Evolutionary conservation across 92 coral and sea anemone genomes (phyloP).

Genomic region (Zoanthus sansibaricus): DNA sequence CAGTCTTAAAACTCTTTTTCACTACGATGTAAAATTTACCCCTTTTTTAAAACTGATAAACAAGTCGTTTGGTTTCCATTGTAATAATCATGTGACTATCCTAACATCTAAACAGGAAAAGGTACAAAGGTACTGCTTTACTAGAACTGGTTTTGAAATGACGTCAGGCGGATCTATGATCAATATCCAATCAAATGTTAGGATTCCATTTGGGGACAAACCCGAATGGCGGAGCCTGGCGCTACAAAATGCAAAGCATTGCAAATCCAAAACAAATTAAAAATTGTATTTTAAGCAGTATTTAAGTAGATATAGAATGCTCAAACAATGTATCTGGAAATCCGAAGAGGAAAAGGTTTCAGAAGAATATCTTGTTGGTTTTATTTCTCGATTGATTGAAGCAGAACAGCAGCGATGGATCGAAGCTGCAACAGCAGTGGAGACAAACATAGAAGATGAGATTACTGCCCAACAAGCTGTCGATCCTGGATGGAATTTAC

Average conservation of each 20-base stretch:
- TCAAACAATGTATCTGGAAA: conserved; percentile 34
- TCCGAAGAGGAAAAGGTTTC: conserved; percentile 30
- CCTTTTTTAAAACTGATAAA: too few relatives aligned
- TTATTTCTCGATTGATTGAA: conserved; percentile 19
- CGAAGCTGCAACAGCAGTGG: conserved; percentile 9
- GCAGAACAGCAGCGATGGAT: conserved; percentile 40
- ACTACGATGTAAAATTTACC: too few relatives aligned
- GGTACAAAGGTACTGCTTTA: too few relatives aligned
- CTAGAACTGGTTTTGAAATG: too few relatives aligned
- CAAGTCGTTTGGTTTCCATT: too few relatives aligned
- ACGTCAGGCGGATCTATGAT: background rate
- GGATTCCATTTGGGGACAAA: background rate
- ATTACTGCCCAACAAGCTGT: background rate
- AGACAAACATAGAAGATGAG: conserved; percentile 18
- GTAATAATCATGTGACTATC: too few relatives aligned
- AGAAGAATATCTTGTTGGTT: background rate
- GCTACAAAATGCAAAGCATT: background rate
- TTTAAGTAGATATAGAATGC: background rate
- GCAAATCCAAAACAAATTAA: background rate
- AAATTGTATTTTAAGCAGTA: too few relatives aligned
- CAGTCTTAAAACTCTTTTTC: too few relatives aligned
- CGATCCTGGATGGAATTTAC: conserved; percentile 34
- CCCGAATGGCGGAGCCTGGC: conserved; percentile 18
- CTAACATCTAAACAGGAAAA: too few relatives aligned
- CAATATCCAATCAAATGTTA: conserved; percentile 7